Conservation (phyloP, 2,888 invertebrate genomes). For the Cheilosia impressa region DNA sequence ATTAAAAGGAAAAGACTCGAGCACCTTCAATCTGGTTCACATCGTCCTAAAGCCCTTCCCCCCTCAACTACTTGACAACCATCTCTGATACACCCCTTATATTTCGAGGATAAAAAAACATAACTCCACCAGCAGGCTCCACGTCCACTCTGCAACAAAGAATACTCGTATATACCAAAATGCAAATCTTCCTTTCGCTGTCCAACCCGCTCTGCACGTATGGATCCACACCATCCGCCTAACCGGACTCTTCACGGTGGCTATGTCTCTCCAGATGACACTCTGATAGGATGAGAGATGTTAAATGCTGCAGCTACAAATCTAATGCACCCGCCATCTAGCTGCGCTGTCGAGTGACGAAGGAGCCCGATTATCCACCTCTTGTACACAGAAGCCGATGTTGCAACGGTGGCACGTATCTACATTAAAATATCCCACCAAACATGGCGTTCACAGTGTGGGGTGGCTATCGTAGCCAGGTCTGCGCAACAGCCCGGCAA, state of each 20-base stretch:
- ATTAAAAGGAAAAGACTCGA: too few species aligned
- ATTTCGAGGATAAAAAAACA: not conserved
- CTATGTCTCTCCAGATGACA: slow-evolving; percentile 69
- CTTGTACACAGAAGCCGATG: slow-evolving; percentile 57
- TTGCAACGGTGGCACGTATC: slow-evolving; percentile 61
- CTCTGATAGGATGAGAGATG: slow-evolving; percentile 70
- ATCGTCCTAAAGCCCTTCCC: too few species aligned
- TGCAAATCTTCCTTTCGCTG: slow-evolving; percentile 31
- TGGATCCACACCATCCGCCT: not conserved
- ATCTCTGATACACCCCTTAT: not conserved
- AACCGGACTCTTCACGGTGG: slow-evolving; percentile 55
- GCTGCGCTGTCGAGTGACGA: slow-evolving; percentile 19
- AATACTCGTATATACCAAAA: slow-evolving; percentile 21
- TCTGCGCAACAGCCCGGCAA: slow-evolving; percentile 36
- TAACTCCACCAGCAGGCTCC: too few species aligned
- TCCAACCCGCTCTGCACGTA: not conserved
- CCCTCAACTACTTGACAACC: too few species aligned
- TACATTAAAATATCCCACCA: slow-evolving; percentile 73
- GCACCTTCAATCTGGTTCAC: too few species aligned
- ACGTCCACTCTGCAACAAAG: not conserved
- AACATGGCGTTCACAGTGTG: slow-evolving; percentile 64
- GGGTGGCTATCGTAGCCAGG: slow-evolving; percentile 34
- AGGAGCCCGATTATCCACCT: slow-evolving; percentile 32
- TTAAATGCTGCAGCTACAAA: slow-evolving; percentile 73
- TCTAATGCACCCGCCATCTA: slow-evolving; percentile 65